Evolutionary conservation across 2,113 vertebrate species (phyloP), one percentile per base, ranked within the genome.

Genomic region (Petromus typicus): DNA sequence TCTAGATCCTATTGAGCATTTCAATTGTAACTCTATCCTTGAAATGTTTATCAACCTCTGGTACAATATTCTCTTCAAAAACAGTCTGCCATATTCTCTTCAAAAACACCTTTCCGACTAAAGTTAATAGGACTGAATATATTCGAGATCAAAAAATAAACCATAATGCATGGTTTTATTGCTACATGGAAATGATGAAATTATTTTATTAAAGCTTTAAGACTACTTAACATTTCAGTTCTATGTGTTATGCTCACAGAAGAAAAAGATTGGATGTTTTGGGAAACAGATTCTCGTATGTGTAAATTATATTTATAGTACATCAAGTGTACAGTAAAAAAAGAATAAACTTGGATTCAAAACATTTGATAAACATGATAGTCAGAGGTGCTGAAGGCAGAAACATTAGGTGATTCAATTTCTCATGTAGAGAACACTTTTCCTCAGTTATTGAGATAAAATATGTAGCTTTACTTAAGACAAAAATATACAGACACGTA

Each of bases 21-120:
- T 91, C 40, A 84, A 27, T 85, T 80, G 34, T 79, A 30, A 10
- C 25, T 94, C 76, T 88, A 63, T 61, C 22, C n/a, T 96, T 94
- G 56, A 90, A 78, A 73, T 79, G 4, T 66, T 90, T 94, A 57
- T 86, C 37, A 80, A 76, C 10, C 45, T 82, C 57, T 86, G 67
- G 40, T 89, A 51, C 32, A 91, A 89, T 69, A 73, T 97, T 76
- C 37, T 90, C 64, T 83, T 93, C 18, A 81, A 92, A 84, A 67
- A 67, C 3, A 54, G 79, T 88, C 82, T 94, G 30, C 11, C n/a
- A 89, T 69, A 73, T 97, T 76, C 37, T 90, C 64, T 83, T 93
- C 18, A 81, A 92, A 84, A 67, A 88, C 5, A 30, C 5, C 18
- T 83, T 92, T 92, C 37, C 23, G 75, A 25, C 51, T 56, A 11